These are phyloP conservation scores for Pipistrellus pygmaeus DNA, from an alignment of 2,797 vertebrate species.

Conservation along the genomic window DNA sequence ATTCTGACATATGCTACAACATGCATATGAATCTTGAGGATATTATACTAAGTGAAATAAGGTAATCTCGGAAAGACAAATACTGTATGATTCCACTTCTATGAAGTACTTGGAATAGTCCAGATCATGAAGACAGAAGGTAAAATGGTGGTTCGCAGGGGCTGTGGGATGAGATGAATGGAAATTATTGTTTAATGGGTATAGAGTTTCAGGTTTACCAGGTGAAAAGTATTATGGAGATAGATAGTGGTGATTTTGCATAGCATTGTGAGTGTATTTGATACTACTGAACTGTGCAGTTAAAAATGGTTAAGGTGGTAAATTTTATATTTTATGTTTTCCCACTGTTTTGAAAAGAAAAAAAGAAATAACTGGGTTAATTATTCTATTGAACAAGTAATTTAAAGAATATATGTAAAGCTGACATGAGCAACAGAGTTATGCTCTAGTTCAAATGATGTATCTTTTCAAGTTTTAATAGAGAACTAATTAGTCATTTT, in stretches of 20 bases:
- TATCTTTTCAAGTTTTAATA: constrained; percentile 70
- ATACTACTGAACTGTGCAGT: not conserved
- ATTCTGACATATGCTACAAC: not conserved
- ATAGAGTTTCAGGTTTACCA: not conserved
- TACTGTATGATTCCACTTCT: not conserved
- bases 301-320: not conserved
- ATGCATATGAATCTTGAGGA: not conserved
- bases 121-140: not conserved
- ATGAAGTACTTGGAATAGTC: not conserved
- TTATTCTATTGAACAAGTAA: constrained; percentile 64
- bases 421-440: constrained; percentile 39
- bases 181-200: not conserved
- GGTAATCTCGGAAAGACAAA: not conserved
- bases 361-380: constrained; percentile 40
- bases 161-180: too few species aligned
- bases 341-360: not conserved
- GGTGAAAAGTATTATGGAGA: not conserved
- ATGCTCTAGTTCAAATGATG: constrained; percentile 49
- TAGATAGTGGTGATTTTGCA: not conserved
- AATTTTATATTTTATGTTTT: not conserved
- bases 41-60: not conserved
- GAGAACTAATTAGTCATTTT: constrained; percentile 70
- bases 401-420: constrained; percentile 57
- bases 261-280: not conserved
- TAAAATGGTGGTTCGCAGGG: not conserved